Conservation (phyloP, 2,797 vertebrate genomes). For the Synanceia verrucosa region DNA sequence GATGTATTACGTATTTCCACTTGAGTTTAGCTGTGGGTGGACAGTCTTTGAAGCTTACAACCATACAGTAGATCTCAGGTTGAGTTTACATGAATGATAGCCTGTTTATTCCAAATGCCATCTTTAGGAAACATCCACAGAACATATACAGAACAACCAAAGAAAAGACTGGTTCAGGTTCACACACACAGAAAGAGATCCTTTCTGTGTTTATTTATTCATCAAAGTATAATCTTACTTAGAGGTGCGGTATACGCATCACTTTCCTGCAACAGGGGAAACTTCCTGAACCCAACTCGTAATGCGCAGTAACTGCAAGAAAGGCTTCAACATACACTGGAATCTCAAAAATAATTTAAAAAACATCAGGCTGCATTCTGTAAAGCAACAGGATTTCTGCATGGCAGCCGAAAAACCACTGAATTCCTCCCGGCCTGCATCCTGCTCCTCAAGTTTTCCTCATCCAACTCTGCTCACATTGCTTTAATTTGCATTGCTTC, state of each 20-base stretch:
- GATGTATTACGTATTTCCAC: constrained; percentile 43
- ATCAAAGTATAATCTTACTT: constrained; percentile 24
- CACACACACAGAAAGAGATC: constrained; percentile 4
- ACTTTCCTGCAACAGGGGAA: constrained; percentile 23
- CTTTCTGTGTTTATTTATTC: constrained; percentile 32
- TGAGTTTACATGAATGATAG: constrained; percentile 33
- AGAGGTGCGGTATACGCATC: constrained; percentile 16
- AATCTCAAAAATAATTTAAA: constrained; percentile 16
- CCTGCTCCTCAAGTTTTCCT: constrained; percentile 51
- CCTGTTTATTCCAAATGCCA: constrained; percentile 47
- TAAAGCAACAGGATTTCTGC: constrained; percentile 38
- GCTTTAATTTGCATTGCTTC: constrained; percentile 38
- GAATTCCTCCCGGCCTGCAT: constrained; percentile 51
- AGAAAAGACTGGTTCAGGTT: constrained; percentile 14
- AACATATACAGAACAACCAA: constrained; percentile 13
- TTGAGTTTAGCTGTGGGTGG: constrained; percentile 17
- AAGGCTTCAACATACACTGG: neutral
- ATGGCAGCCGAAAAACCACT: constrained; percentile 52
- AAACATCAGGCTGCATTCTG: constrained; percentile 22
- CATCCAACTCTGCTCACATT: constrained; percentile 36
- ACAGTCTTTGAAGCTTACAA: constrained; percentile 31
- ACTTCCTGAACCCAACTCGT: neutral
- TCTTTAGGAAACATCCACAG: constrained; percentile 40
- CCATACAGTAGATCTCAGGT: constrained; percentile 23
- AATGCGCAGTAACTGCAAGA: constrained; percentile 16